phyloP scores from a whole-genome alignment of 2,113 vertebrate genomes.

The Phyllostomus discolor region DNA sequence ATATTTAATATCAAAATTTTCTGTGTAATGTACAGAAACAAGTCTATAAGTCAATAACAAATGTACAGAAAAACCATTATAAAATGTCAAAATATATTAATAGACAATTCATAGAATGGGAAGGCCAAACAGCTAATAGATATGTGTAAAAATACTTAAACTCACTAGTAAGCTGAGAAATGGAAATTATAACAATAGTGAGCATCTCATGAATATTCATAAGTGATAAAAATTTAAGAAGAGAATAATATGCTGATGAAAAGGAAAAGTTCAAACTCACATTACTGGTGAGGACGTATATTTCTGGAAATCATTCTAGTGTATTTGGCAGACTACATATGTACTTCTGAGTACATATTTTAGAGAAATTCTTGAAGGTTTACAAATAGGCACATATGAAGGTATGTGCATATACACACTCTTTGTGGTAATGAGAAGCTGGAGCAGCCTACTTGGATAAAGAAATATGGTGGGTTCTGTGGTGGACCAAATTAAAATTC shows the following conservation, averaged over 20 bases:
- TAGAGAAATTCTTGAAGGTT: neutral
- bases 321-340: neutral
- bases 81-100: neutral
- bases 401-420: neutral
- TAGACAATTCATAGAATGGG: neutral
- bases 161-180: neutral
- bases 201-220: neutral
- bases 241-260: neutral
- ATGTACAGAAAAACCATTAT: neutral
- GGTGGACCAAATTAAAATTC: neutral
- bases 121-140: neutral
- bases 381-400: neutral
- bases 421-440: neutral
- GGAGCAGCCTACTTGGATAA: neutral
- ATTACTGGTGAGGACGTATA: neutral
- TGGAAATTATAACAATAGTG: neutral
- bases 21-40: neutral
- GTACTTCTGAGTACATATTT: neutral
- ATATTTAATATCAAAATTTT: neutral
- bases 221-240: neutral
- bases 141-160: neutral
- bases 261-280: neutral
- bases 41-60: neutral
- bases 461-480: neutral
- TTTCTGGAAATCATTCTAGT: neutral